phyloP scores from a whole-genome alignment of 2,797 vertebrate species.

The Pseudopleuronectes americanus region DNA sequence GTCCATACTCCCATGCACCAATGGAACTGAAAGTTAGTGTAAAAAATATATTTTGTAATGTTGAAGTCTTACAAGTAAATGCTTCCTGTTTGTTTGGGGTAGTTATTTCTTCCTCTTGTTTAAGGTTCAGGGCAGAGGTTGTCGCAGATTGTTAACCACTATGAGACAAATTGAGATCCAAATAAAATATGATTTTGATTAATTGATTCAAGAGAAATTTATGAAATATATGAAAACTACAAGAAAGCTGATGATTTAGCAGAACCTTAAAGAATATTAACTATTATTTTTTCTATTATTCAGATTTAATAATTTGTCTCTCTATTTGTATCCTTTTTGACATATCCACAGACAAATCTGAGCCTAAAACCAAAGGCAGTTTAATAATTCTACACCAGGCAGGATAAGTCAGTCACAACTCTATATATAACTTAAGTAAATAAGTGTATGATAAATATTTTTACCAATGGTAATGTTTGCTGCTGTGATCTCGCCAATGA shows the following conservation, averaged over 20 bases:
- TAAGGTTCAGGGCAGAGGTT: too few species aligned
- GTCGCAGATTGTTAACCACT: too few species aligned
- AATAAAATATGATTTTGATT: too few species aligned
- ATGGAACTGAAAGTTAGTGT: too few species aligned
- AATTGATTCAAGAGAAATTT: not conserved
- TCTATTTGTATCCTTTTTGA: too few species aligned
- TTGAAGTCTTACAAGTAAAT: not conserved
- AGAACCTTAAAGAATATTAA: too few species aligned
- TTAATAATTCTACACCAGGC: not conserved
- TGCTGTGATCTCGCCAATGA: constrained; percentile 17
- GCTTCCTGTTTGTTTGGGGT: not conserved
- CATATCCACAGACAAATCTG: too few species aligned
- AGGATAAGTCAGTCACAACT: not conserved
- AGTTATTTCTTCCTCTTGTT: too few species aligned
- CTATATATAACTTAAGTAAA: not conserved
- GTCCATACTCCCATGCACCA: too few species aligned
- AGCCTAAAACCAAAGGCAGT: not conserved
- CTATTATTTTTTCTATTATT: too few species aligned
- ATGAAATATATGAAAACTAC: not conserved
- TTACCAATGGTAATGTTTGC: constrained; percentile 47
- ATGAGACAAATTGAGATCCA: too few species aligned
- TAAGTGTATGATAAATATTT: not conserved
- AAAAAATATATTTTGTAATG: not conserved
- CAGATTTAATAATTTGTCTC: too few species aligned
- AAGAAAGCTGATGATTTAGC: not conserved